Percentiles rank a stretch among this genome's conserved stretches.
phyloP scores from a whole-genome alignment of 2,113 vertebrate genomes.

The Leptocoma aspasia region DNA sequence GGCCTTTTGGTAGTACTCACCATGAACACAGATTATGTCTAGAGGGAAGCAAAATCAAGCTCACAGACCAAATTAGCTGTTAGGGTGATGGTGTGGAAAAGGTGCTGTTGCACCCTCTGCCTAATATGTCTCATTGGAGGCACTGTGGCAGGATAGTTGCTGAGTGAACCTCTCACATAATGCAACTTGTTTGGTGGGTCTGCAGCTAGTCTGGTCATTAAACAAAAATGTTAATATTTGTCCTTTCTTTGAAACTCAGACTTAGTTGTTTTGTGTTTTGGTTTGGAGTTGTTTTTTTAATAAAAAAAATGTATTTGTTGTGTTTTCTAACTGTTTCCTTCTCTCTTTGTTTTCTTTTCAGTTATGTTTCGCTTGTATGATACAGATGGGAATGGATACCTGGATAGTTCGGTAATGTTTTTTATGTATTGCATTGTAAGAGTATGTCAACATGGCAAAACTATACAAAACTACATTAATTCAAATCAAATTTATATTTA shows the following conservation, averaged over 20 bases:
- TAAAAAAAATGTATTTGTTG: neutral
- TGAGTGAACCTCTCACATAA: neutral
- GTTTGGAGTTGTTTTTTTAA: neutral
- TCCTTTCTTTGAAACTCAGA: neutral
- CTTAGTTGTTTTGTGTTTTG: neutral
- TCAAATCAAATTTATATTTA: neutral
- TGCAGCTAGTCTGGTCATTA: neutral
- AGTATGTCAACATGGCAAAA: neutral
- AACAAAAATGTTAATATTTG: neutral
- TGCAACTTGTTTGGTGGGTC: neutral
- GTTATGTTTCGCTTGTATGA: slow-evolving; percentile 88
- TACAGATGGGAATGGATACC: slow-evolving; percentile 82
- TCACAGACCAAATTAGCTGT: neutral
- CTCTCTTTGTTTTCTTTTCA: slow-evolving; percentile 46
- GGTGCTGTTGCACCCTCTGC: neutral
- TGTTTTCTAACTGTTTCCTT: neutral
- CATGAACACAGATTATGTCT: neutral
- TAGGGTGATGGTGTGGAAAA: neutral
- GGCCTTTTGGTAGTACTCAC: neutral
- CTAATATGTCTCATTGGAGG: neutral
- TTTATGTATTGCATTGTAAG: neutral
- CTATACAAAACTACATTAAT: neutral
- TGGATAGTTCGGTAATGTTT: slow-evolving; percentile 81
- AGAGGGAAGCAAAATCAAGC: neutral
- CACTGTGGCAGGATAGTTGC: neutral